These are phyloP conservation scores for Perca schrenkii DNA, from an alignment of 2,113 vertebrate species.

Conservation along the genomic window DNA sequence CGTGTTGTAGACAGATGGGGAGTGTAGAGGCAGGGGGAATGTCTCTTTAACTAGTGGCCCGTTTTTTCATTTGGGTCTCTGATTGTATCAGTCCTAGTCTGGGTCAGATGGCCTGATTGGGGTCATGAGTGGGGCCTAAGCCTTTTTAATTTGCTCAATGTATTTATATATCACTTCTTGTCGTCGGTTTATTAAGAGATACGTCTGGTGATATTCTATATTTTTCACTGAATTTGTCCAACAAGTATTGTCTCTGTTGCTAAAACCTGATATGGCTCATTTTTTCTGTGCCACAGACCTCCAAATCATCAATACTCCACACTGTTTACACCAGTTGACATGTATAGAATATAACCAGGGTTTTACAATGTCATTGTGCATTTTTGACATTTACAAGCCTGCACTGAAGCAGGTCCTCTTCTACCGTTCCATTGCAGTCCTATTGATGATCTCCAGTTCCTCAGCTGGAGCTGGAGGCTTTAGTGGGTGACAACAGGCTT, in stretches of 20 bases:
- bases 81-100: slow-evolving; percentile 35
- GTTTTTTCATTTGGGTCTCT: slow-evolving; percentile 1
- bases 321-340: background rate
- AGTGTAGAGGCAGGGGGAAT: slow-evolving; percentile 4
- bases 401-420: slow-evolving; percentile 14
- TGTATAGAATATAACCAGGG: no score
- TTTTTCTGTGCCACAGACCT: background rate
- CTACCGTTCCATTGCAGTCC: slow-evolving; percentile 21
- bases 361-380: no score
- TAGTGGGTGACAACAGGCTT: slow-evolving; percentile 53
- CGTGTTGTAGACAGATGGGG: slow-evolving; percentile 30
- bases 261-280: background rate
- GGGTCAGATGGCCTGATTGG: slow-evolving; percentile 1
- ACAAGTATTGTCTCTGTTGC: background rate
- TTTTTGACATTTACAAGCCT: slow-evolving; percentile 21
- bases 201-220: background rate
- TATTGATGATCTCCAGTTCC: slow-evolving; percentile 52
- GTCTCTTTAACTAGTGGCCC: slow-evolving; percentile 7
- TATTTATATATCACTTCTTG: background rate
- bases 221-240: background rate
- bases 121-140: background rate
- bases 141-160: background rate
- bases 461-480: slow-evolving; percentile 46
- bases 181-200: background rate
- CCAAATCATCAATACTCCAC: background rate